Base-by-base conservation (phyloP, 2,797 vertebrate genomes). In the Ataeniobius toweri region DNA sequence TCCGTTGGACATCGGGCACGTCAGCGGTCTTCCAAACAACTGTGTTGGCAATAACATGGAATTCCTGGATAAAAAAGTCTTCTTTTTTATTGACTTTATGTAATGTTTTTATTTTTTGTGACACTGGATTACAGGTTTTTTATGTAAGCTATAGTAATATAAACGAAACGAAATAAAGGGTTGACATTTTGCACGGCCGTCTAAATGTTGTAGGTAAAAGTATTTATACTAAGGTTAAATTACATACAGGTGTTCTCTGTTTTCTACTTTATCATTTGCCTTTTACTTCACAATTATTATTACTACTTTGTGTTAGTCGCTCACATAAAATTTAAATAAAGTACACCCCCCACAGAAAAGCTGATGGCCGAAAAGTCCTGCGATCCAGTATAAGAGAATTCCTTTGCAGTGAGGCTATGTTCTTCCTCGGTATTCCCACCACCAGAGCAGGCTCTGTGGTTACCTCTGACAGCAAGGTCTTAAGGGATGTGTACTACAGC, bases 381-480 rank as follows among this genome's bases (percentile, higher is more conserved):
- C 96, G 98, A 41, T 99, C 98, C 0, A 99, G 98, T 84, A 96
- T 99, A 50, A 95, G 98, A 36, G 98, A 99, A 93, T 99, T 99
- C 90, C 96, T 99, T 78, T 99, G 98, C 93, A 99, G 98, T 0
- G 98, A 99, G 90, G 98, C 97, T 0, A 97, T 99, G 96, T 97
- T 95, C 79, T 96, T 96, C 86, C 94, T 99, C 48, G 97, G 98
- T 0, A 82, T 99, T 6, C 98, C 97, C 36, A 99, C 96, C 58
- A 99, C 98, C 0, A 96, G 98, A 81, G 98, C 98, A 0, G 98
- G 96, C 28, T 96, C 97, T 0, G 95, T 99, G 0, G 95, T 99
- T 24, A 98, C 97, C 0, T 99, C 98, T 0, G 96, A 97, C 91
- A 96, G 96, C 0, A 95, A 13, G 8, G 97, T 99, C 0, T 0